Evolutionary conservation across 1,140 invertebrate genomes (phyloP).

Genomic region (Lepeophtheirus salmonis): DNA sequence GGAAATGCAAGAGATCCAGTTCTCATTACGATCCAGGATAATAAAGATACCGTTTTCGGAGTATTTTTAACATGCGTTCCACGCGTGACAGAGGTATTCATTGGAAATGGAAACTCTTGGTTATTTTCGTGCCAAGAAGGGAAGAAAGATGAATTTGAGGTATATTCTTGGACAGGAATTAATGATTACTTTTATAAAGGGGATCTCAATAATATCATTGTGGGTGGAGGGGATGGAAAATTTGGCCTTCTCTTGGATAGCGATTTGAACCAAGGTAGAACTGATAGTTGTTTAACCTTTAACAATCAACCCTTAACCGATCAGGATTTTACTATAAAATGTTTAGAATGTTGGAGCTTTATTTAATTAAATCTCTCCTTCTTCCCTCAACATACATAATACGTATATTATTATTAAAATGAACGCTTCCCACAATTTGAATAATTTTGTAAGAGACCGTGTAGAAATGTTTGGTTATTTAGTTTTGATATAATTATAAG

Average conservation of each 20-base stretch:
- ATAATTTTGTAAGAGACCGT: neutral
- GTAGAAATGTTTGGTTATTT: neutral
- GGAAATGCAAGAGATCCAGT: neutral
- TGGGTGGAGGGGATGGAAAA: slow-evolving; percentile 4
- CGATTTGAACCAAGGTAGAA: neutral
- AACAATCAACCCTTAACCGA: neutral
- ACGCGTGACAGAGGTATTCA: neutral
- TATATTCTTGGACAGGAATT: neutral
- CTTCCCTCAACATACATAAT: too few relatives aligned
- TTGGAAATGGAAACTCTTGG: slow-evolving; percentile 8
- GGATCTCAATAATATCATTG: neutral
- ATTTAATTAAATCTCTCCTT: too few relatives aligned
- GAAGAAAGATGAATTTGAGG: neutral
- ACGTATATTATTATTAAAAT: neutral
- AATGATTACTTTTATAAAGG: slow-evolving; percentile 14
- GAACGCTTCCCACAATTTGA: neutral
- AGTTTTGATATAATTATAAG: neutral
- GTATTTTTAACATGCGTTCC: neutral
- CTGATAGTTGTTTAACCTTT: slow-evolving; percentile 2
- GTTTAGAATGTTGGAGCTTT: slow-evolving; percentile 7
- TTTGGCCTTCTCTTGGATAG: slow-evolving; percentile 12
- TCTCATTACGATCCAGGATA: slow-evolving; percentile 4
- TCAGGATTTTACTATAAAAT: slow-evolving; percentile 1
- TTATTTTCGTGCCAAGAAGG: neutral
- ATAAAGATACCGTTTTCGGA: neutral